phyloP scores from a whole-genome alignment of 2,888 invertebrate genomes.

The Agriopis marginaria region DNA sequence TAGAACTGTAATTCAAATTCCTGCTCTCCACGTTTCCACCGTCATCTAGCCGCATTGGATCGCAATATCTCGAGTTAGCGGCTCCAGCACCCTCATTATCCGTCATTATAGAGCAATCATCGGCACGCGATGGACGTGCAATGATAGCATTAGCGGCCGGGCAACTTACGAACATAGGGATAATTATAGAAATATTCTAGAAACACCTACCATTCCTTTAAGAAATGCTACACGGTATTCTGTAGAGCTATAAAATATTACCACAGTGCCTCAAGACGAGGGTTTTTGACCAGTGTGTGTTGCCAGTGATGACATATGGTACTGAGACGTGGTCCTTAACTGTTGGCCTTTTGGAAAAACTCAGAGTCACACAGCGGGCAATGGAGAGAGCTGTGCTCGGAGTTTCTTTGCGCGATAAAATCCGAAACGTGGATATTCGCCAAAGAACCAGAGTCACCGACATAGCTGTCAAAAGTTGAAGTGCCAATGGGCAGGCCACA shows the following conservation, averaged over 20 bases:
- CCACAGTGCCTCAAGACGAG: no score
- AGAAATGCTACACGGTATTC: background rate
- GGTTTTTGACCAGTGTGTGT: no score
- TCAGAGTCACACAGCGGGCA: no score
- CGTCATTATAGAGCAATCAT: conserved; percentile 37
- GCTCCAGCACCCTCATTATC: conserved; percentile 25
- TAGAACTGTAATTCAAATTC: conserved; percentile 18
- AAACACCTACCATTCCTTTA: background rate
- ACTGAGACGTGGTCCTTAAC: no score
- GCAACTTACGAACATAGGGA: background rate
- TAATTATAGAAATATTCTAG: conserved; percentile 5
- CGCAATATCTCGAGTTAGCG: conserved; percentile 31
- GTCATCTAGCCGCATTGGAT: conserved; percentile 10
- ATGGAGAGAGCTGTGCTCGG: no score
- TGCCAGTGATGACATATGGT: no score
- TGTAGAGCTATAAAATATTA: background rate
- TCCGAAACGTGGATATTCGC: no score
- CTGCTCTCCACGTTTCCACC: conserved; percentile 6
- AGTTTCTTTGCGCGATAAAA: no score
- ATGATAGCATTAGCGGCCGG: conserved; percentile 11
- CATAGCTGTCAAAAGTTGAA: no score
- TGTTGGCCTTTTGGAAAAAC: no score
- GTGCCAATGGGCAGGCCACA: no score
- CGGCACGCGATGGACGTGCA: conserved; percentile 39
- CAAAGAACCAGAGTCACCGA: no score